Evolutionary conservation across 2,888 invertebrate species (phyloP).

Genomic region (Bibio marci): DNA sequence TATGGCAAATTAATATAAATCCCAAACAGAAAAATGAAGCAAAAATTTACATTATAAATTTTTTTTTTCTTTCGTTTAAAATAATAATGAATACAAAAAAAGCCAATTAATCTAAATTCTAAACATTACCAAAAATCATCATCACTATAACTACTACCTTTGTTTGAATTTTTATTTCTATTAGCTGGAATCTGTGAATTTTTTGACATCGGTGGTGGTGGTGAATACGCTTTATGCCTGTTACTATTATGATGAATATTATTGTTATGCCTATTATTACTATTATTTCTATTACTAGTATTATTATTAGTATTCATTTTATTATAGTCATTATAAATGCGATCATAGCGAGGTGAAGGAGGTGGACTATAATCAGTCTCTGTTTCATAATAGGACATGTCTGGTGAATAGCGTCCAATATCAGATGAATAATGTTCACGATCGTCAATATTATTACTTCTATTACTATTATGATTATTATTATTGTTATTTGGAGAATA

Average conservation of each 20-base stretch:
- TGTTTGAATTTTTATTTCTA: slow-evolving; percentile 7
- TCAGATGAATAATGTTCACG: slow-evolving; percentile 27
- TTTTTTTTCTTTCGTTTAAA: too few species aligned
- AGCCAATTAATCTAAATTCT: neutral
- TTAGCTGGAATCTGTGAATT: slow-evolving; percentile 1
- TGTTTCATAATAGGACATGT: slow-evolving; percentile 34
- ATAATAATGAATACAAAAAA: neutral
- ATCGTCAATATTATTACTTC: slow-evolving; percentile 18
- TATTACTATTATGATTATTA: slow-evolving; percentile 14
- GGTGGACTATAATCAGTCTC: slow-evolving; percentile 51
- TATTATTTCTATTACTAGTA: too few species aligned
- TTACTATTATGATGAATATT: too few species aligned
- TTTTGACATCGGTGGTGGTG: too few species aligned
- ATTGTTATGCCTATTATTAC: too few species aligned
- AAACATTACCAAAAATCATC: slow-evolving; percentile 4
- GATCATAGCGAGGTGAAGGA: neutral
- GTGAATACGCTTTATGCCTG: too few species aligned
- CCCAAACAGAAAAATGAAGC: neutral
- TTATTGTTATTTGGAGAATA: slow-evolving; percentile 9
- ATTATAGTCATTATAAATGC: too few species aligned
- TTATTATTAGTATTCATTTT: too few species aligned
- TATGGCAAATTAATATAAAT: neutral
- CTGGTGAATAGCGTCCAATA: slow-evolving; percentile 35
- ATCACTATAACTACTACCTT: slow-evolving; percentile 10
- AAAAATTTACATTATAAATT: too few species aligned